Evolutionary conservation across 1,140 invertebrate genomes (phyloP), one percentile per base, ranked within the genome.

Genomic region (Diprion similis): DNA sequence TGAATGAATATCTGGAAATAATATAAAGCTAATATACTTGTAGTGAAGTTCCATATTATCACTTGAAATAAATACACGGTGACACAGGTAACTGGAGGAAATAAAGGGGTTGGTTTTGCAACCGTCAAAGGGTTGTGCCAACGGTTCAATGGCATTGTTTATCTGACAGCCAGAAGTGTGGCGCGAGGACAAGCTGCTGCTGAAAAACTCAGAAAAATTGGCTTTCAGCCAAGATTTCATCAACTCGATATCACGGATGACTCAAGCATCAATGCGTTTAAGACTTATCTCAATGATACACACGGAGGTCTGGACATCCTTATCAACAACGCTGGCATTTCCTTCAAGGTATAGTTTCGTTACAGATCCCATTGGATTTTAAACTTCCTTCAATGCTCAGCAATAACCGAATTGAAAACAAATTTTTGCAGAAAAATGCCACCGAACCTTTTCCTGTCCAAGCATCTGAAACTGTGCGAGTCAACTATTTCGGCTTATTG

Each of bases 271-370:
- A 84, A 89, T 48, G 82, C 74, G 3, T 90, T 95, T 64, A 81
- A 87, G 0, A 88, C 91, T 74, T 92, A 90, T 78, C 78, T 97
- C 0, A 87, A 91, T 79, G 80, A 89, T 37, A 91, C 89, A 24
- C 90, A 96, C 84, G 92, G 91, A 13, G 93, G 94, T 1, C 83
- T 97, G 1, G 95, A 97, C 89, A 78, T 97, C 45, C 85, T 97
- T 13, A 90, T 97, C 0, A 96, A 96, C 81, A 97, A 97, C 89
- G 95, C 95, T 68, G 95, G 91, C 0, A 95, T 96, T 71, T 92
- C 93, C 7, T 95, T 91, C 80, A 93, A 91, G 81, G 90, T 87
- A 10, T 66, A 51, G 24, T 64, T 46, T 1, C 17, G 46, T 71
- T 64, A 15, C 13, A 64, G 13, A 64, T 64, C 8, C 1, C 17